These are phyloP conservation scores for Plumapathes pennacea DNA, from an alignment of 92 coral and sea anemone genomes.

Conservation along the genomic window DNA sequence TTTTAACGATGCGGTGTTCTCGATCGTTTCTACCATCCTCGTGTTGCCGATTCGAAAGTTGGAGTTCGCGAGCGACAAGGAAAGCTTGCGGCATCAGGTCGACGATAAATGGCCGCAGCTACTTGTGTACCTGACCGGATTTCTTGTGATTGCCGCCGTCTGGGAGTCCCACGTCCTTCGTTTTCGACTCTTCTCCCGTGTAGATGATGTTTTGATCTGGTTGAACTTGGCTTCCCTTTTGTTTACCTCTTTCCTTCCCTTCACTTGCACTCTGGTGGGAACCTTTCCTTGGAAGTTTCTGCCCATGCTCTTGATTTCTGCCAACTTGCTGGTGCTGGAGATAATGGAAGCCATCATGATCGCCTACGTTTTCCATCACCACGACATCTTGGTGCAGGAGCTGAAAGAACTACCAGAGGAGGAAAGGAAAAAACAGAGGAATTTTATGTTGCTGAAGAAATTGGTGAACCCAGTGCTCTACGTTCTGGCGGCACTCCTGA, in stretches of 20 bases:
- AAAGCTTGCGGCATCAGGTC: constrained; percentile 61
- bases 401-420: constrained; percentile 67
- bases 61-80: constrained; percentile 21
- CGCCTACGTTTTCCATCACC: constrained; percentile 71
- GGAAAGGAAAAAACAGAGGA: constrained; percentile 73
- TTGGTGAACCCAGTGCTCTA: constrained; percentile 74
- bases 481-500: constrained; percentile 67
- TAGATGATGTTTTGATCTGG: constrained; percentile 92
- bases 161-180: constrained; percentile 97
- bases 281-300: constrained; percentile 64
- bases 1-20: constrained; percentile 92
- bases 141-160: constrained; percentile 85
- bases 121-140: constrained; percentile 76
- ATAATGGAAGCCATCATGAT: constrained; percentile 74
- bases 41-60: constrained; percentile 86
- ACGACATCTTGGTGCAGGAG: constrained; percentile 68
- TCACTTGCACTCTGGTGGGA: constrained; percentile 79
- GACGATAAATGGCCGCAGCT: constrained; percentile 67
- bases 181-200: constrained; percentile 82
- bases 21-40: constrained; percentile 93
- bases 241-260: constrained; percentile 91
- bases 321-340: constrained; percentile 72
- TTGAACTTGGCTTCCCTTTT: constrained; percentile 80
- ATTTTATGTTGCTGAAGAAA: constrained; percentile 80
- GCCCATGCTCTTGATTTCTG: constrained; percentile 76